Percentiles rank a stretch among this genome's conserved stretches.
These are phyloP conservation scores for Poeciliopsis presidionis DNA, from an alignment of 2,797 vertebrate genomes.

Conservation along the genomic window DNA sequence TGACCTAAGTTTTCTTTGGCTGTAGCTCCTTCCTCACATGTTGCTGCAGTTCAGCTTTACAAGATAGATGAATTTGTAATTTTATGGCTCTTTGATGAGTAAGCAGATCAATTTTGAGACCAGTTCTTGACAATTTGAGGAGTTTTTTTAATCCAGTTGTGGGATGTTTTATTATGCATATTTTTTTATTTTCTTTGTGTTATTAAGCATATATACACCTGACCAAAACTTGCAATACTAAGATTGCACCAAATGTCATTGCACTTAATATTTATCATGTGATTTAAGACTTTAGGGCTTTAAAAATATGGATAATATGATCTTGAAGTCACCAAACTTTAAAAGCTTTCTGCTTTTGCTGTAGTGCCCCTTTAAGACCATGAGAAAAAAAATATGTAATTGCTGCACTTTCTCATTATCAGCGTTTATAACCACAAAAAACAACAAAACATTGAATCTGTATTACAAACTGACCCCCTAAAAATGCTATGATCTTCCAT, in stretches of 20 bases:
- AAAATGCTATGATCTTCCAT: slow-evolving; percentile 2
- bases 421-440: slow-evolving; percentile 1
- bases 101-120: background rate
- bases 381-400: background rate
- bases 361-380: background rate
- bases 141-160: background rate
- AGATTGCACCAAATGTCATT: slow-evolving; percentile 1
- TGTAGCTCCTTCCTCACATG: background rate
- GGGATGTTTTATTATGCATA: background rate
- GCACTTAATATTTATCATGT: background rate
- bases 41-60: background rate
- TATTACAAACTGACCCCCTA: slow-evolving; percentile 13
- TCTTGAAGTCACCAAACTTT: background rate
- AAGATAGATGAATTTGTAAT: background rate
- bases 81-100: background rate
- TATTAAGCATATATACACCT: background rate
- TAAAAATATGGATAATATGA: background rate
- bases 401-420: slow-evolving; percentile 1
- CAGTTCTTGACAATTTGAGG: background rate
- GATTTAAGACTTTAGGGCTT: slow-evolving; percentile 1
- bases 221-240: background rate
- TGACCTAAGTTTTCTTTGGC: background rate
- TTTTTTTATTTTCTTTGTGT: no score
- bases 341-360: background rate
- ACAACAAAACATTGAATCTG: background rate